Percentiles rank a stretch among this genome's conserved stretches.
phyloP scores from a whole-genome alignment of 1,140 invertebrate species.

The Drosophila repleta region DNA sequence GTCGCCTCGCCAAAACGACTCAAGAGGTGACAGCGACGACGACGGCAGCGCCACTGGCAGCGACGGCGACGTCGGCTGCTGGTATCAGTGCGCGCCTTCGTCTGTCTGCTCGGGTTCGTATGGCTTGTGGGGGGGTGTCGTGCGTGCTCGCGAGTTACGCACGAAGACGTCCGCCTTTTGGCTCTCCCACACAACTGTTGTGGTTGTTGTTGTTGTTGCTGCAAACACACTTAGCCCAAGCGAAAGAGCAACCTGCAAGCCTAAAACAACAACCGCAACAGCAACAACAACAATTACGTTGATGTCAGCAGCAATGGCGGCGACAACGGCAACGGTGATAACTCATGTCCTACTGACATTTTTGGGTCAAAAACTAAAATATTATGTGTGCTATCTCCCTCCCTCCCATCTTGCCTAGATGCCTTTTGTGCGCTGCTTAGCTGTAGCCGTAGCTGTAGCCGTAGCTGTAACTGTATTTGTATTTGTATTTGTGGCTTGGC shows the following conservation, averaged over 20 bases:
- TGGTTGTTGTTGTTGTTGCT: conserved; percentile 46
- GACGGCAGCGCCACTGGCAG: conserved; percentile 4
- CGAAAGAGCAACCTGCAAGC: conserved; percentile 76
- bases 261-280: conserved; percentile 64
- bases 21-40: conserved; percentile 42
- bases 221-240: conserved; percentile 66
- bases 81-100: conserved; percentile 21
- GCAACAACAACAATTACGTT: conserved; percentile 56
- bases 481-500: conserved; percentile 63
- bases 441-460: conserved; percentile 11
- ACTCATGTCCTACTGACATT: conserved; percentile 81
- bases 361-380: conserved; percentile 83
- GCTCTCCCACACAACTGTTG: conserved; percentile 15
- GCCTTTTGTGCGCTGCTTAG: conserved; percentile 1
- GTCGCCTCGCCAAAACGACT: conserved; percentile 47
- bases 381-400: conserved; percentile 60
- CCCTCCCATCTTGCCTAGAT: background rate
- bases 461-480: conserved; percentile 27
- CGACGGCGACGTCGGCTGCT: conserved; percentile 5
- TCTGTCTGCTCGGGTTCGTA: conserved; percentile 18
- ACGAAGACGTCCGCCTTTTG: conserved; percentile 40
- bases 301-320: conserved; percentile 63
- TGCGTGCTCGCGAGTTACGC: conserved; percentile 37
- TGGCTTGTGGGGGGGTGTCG: conserved; percentile 51
- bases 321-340: conserved; percentile 61